Evolutionary conservation across 2,797 vertebrate genomes (phyloP).

Genomic region (Steatocranus sp.): DNA sequence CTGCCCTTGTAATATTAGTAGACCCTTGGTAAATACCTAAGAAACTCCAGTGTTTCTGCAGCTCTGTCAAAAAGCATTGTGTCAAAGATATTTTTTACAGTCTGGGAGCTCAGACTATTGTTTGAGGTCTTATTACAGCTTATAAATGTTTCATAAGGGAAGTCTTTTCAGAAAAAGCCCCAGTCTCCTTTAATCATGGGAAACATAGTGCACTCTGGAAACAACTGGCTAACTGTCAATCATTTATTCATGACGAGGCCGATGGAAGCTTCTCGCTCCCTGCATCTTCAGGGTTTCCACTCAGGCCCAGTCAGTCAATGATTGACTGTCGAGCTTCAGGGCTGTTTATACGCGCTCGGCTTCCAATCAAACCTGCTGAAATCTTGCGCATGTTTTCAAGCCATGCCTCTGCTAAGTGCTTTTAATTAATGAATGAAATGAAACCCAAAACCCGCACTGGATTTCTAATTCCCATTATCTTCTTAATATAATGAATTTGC

Average conservation of each 20-base stretch:
- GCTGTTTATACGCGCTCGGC: not conserved
- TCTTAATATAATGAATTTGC: not conserved
- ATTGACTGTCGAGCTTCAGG: not conserved
- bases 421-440: constrained; percentile 33
- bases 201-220: not conserved
- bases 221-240: constrained; percentile 21
- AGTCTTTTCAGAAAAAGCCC: not conserved
- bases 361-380: constrained; percentile 65
- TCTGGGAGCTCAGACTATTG: not conserved
- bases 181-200: not conserved
- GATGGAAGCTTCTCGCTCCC: constrained; percentile 50
- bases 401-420: constrained; percentile 54
- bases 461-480: not conserved
- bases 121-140: not conserved
- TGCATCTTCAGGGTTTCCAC: constrained; percentile 44
- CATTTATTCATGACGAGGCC: constrained; percentile 36
- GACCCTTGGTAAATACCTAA: not conserved
- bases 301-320: constrained; percentile 34
- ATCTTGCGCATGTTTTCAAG: constrained; percentile 65
- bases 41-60: not conserved
- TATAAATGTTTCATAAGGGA: not conserved
- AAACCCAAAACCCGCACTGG: not conserved
- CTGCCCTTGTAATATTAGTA: not conserved
- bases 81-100: not conserved
- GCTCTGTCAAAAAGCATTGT: not conserved